Conservation (phyloP, 2,888 invertebrate genomes). For the Mimumesa dahlbomi region DNA sequence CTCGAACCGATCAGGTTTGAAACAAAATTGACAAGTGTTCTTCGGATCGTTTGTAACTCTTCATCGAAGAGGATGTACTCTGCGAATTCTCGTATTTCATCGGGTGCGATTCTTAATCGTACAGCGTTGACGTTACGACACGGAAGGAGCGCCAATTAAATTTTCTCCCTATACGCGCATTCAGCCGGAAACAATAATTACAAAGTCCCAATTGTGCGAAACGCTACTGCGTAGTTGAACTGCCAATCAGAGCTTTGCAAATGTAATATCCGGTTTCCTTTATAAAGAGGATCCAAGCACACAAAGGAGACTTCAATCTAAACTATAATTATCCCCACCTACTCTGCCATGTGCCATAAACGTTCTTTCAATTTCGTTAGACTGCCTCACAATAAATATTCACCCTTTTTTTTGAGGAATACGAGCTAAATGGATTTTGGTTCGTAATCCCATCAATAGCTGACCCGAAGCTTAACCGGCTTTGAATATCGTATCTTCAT, state of each 20-base stretch:
- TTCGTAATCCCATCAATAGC: no score
- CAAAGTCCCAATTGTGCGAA: constrained; percentile 47
- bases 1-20: no score
- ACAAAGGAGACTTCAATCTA: constrained; percentile 64
- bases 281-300: constrained; percentile 55
- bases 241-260: constrained; percentile 53
- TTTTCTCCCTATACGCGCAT: constrained; percentile 16
- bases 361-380: constrained; percentile 29
- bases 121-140: neutral
- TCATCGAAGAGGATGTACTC: no score
- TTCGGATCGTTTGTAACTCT: no score
- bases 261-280: constrained; percentile 69
- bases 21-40: no score
- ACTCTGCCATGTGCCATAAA: constrained; percentile 20
- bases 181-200: constrained; percentile 43
- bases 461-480: no score
- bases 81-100: neutral
- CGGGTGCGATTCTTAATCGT: neutral
- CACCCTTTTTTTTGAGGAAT: neutral
- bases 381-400: constrained; percentile 12
- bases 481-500: no score
- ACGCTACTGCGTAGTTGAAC: constrained; percentile 40
- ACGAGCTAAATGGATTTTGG: neutral
- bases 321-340: constrained; percentile 60
- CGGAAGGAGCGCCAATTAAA: constrained; percentile 23